Base-by-base conservation (phyloP, 2,888 invertebrate genomes). In the Tholera decimalis region DNA sequence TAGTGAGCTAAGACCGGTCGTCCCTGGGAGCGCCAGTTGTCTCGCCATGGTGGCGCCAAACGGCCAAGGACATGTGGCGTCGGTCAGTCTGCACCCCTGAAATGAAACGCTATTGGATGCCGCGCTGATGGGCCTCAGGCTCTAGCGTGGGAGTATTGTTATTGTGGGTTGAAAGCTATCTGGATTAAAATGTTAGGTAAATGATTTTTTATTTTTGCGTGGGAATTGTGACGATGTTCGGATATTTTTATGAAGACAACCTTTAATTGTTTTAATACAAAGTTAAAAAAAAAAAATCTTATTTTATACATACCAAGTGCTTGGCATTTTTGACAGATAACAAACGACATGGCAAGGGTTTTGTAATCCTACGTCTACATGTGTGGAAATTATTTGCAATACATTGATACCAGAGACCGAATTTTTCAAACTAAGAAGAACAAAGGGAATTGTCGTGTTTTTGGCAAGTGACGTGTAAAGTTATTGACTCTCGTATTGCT, bases 41-140 rank as follows among this genome's bases (percentile, higher is more conserved):
- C 75, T 63, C 73, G 73, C 30, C 73, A 41, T 8, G 6, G 8
- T 9, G 73, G 43, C 73, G 73, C 73, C 70, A 20, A 8, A 4
- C 70, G 73, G 64, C 73, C 75, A 73, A 73, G 75, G 73, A 63
- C 75, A 64, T 8, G 6, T 15, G 70, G 58, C 73, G 73, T 70
- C 73, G 20, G 58, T 22, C 24, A 56, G 73, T 73, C 73, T 74
- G 46, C 22, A 51, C 56, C 49, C 71, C 47, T 55, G 59, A 46
- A 60, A 57, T 28, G 30, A 64, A 30, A 46, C 39, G 35, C 24
- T 46, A 55, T 68, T 53, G 33, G 55, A 50, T 61, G 44, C 8
- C 24, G 8, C 22, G 24, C 55, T 47, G 20, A 18, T 74, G 46
- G 41, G 26, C 9, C 24, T 43, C n/a, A 50, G 30, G 5, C 18